These are phyloP conservation scores for Caenorhabditis plicata DNA, from an alignment of 2,888 invertebrate species.

Conservation along the genomic window DNA sequence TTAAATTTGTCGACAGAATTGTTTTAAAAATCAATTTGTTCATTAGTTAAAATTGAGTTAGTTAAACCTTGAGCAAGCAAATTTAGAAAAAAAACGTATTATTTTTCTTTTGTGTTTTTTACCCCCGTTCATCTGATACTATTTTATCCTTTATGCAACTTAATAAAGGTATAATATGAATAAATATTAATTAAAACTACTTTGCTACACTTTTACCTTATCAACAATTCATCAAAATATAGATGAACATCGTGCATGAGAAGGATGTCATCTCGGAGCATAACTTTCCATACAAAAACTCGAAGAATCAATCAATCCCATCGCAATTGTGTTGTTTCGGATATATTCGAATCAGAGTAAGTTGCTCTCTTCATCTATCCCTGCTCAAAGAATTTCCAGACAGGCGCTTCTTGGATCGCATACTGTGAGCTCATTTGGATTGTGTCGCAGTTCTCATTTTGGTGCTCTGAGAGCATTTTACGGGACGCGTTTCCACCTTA, in stretches of 20 bases:
- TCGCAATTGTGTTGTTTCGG: conserved; percentile 44
- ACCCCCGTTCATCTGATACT: not conserved
- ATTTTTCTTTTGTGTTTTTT: not conserved
- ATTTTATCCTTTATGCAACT: not conserved
- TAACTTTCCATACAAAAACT: too few species aligned
- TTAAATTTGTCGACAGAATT: too few species aligned
- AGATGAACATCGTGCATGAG: conserved; percentile 35
- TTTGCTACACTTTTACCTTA: not conserved
- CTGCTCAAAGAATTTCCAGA: too few species aligned
- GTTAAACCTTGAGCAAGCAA: too few species aligned
- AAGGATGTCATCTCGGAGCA: conserved; percentile 23
- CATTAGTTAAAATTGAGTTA: too few species aligned
- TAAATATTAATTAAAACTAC: not conserved
- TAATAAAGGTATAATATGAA: not conserved
- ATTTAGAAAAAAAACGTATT: not conserved
- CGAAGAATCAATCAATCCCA: too few species aligned
- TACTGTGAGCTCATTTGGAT: conserved; percentile 53
- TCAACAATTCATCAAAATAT: conserved; percentile 8
- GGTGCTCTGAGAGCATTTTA: conserved; percentile 43
- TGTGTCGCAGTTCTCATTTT: conserved; percentile 44
- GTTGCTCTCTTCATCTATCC: not conserved
- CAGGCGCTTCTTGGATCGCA: conserved; percentile 47
- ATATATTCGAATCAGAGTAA: conserved; percentile 46
- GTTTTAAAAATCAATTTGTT: too few species aligned
- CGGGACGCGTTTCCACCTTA: conserved; percentile 25